phyloP scores from a whole-genome alignment of 2,888 invertebrate genomes.

The Drosophila setosimentum region DNA sequence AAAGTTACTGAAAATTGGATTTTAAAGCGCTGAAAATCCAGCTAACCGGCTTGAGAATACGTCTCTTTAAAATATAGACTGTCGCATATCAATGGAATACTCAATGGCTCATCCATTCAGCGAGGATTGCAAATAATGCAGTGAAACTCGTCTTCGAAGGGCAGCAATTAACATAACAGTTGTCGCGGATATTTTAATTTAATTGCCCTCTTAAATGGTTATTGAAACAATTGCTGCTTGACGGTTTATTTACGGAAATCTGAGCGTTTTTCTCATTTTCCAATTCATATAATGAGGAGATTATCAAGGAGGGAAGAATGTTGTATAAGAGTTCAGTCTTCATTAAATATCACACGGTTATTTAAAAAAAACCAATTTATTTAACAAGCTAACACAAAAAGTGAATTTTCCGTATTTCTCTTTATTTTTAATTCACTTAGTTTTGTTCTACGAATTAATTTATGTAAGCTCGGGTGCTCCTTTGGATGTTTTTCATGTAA shows the following conservation, averaged over 20 bases:
- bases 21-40: conserved; percentile 41
- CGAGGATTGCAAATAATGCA: conserved; percentile 23
- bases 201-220: conserved; percentile 25
- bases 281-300: background rate
- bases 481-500: conserved; percentile 33
- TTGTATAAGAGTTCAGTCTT: background rate
- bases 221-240: background rate
- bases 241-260: conserved; percentile 1
- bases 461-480: conserved; percentile 15
- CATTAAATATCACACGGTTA: too few relatives aligned
- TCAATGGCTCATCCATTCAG: conserved; percentile 50
- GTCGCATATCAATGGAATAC: conserved; percentile 40
- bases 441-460: conserved; percentile 4
- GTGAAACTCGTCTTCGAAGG: conserved; percentile 26
- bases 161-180: conserved; percentile 42
- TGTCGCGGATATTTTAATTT: conserved; percentile 48
- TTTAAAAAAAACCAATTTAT: background rate
- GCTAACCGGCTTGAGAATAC: background rate
- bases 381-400: background rate
- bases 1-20: conserved; percentile 65
- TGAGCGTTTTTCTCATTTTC: background rate
- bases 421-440: background rate
- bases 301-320: background rate
- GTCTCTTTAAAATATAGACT: conserved; percentile 40
- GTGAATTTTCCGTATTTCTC: background rate